Percentiles rank a stretch among this genome's conserved stretches.
Evolutionary conservation across 1,140 invertebrate species (phyloP).

Genomic region (Phthorimaea operculella): DNA sequence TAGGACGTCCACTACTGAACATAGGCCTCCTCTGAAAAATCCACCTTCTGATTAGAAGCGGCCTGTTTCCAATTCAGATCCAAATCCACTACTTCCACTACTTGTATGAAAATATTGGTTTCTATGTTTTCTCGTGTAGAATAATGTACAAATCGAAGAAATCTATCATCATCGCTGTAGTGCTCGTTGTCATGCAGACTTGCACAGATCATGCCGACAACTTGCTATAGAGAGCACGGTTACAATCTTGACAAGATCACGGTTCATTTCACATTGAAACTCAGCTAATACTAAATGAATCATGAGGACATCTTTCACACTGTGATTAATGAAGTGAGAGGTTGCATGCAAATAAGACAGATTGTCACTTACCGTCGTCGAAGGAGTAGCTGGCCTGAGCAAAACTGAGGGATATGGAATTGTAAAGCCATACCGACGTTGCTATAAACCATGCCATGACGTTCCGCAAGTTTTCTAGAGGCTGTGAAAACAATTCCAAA

Average conservation of each 20-base stretch:
- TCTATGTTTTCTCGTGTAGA: no score
- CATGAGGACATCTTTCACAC: background rate
- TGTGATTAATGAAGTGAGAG: background rate
- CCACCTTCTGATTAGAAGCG: no score
- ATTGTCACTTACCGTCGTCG: constrained; percentile 47
- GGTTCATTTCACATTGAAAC: background rate
- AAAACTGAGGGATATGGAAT: constrained; percentile 37
- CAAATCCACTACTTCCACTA: no score
- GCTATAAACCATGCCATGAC: constrained; percentile 48
- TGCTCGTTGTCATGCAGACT: constrained; percentile 52
- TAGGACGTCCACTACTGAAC: no score
- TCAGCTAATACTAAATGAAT: background rate
- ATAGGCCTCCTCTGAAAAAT: no score
- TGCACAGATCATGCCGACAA: constrained; percentile 55
- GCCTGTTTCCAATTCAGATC: no score
- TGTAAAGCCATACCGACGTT: constrained; percentile 53
- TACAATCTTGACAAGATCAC: background rate
- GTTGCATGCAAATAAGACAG: background rate
- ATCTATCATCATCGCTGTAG: constrained; percentile 8
- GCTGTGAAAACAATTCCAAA: constrained; percentile 30
- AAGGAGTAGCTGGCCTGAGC: constrained; percentile 52
- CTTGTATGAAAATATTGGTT: no score
- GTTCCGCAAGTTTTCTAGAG: constrained; percentile 48
- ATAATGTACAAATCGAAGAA: no score
- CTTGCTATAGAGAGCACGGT: constrained; percentile 36